A percentile compares a stretch with the other conserved stretches of the same genome.
Conservation (phyloP, 2,113 vertebrate genomes). For the Notechis scutatus region DNA sequence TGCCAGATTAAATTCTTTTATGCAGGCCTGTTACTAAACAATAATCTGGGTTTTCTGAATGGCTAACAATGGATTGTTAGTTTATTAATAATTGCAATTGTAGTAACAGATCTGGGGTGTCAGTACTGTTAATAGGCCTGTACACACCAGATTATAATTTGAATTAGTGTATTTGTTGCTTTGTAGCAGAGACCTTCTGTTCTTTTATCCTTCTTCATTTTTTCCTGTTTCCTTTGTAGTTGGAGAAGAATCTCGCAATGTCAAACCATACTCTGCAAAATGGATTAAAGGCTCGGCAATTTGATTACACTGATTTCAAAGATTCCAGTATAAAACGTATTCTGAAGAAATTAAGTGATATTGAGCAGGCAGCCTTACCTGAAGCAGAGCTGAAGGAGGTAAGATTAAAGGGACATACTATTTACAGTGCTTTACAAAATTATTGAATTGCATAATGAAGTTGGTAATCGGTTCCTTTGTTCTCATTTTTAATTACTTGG, state of each 20-base stretch:
- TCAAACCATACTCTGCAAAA: constrained; percentile 82
- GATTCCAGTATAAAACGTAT: constrained; percentile 76
- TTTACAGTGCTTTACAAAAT: too few relatives aligned
- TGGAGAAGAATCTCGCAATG: constrained; percentile 83
- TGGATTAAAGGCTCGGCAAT: constrained; percentile 77
- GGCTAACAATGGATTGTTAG: neutral
- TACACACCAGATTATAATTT: neutral
- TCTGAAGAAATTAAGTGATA: constrained; percentile 85
- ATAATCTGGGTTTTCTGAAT: neutral
- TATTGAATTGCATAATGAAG: neutral
- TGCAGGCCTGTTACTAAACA: neutral
- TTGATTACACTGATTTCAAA: constrained; percentile 85
- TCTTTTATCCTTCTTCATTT: neutral
- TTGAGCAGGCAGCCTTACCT: constrained; percentile 82
- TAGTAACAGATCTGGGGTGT: neutral
- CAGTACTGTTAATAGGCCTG: neutral
- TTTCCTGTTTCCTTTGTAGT: constrained; percentile 61
- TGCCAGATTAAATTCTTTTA: neutral
- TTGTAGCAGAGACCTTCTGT: neutral
- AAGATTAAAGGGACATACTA: constrained; percentile 5
- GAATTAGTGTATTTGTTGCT: neutral
- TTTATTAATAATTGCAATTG: neutral
- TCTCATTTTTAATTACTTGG: neutral
- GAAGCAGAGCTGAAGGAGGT: constrained; percentile 82
- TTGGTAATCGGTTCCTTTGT: neutral